Conservation (phyloP, 2,113 vertebrate species). For the Centropus unirufus region DNA sequence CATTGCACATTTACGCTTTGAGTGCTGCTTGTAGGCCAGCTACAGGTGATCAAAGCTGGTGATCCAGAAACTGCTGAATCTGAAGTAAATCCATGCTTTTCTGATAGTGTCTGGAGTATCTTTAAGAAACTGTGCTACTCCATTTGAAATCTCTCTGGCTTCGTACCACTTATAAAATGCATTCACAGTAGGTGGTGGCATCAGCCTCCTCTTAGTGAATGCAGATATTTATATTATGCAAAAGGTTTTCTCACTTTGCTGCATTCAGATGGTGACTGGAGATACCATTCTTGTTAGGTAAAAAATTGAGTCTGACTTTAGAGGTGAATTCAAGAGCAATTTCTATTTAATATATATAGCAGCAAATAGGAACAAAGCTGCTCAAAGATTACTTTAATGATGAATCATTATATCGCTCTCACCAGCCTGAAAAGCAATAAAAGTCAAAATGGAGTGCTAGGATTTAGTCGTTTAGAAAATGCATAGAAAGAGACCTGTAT, state of each 20-base stretch:
- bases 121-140: neutral
- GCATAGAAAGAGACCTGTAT: neutral
- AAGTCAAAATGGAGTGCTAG: constrained; percentile 45
- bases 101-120: neutral
- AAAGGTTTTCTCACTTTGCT: constrained; percentile 38
- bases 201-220: constrained; percentile 24
- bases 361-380: constrained; percentile 62
- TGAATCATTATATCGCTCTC: constrained; percentile 60
- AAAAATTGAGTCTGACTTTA: constrained; percentile 31
- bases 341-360: constrained; percentile 45
- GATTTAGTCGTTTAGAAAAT: constrained; percentile 35
- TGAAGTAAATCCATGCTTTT: neutral
- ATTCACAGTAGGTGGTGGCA: constrained; percentile 42
- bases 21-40: neutral
- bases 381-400: constrained; percentile 55
- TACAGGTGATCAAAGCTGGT: neutral
- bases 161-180: constrained; percentile 27
- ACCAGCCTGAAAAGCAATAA: constrained; percentile 39
- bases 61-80: neutral
- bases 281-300: neutral
- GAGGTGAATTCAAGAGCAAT: constrained; percentile 58
- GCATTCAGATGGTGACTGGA: constrained; percentile 27
- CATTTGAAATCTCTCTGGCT: neutral
- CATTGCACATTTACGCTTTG: neutral
- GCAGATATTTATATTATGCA: constrained; percentile 47